Base-by-base conservation (phyloP, 2,888 invertebrate genomes). In the Drosophila greeni region DNA sequence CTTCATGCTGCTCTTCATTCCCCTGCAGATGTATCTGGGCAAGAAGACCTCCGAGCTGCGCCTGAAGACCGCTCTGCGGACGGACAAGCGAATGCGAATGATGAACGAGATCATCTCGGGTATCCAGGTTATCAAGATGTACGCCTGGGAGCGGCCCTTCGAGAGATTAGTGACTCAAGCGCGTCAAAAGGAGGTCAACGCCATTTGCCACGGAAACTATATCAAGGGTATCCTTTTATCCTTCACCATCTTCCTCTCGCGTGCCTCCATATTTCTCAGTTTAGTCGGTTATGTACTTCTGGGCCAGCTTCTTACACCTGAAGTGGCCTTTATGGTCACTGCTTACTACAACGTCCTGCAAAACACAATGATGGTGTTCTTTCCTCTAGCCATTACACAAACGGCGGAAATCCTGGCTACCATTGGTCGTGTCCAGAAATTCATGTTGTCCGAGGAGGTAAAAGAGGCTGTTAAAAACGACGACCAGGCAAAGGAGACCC, bases 81-180 rank as follows among this genome's bases (percentile, higher is more conserved):
- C 26, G 8, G 26, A 26, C 26, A 95, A 96, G 86, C 91, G 98
- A 57, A 95, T 98, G 9, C 91, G 96, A 5, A 90, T 97, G 48
- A 97, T 97, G 93, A 96, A 95, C 84, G 98, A 98, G 89, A 93
- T 95, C 24, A 92, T 97, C 34, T 92, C 93, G 76, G 97, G 96
- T 1, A 95, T 96, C 85, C 93, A 96, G 89, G 96, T 97, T 0
- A 95, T 98, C 70, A 98, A 98, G 90, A 97, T 98, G 97, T 98
- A 97, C 85, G 95, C 97, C 0, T 98, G 97, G 95, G 98, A 98
- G 86, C 92, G 92, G 79, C 95, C 97, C 0, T 97, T 98, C 84
- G 92, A 93, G 26, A 91, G 92, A 71, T 91, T 97, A 57, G 94
- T 97, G 0, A 92, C 90, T 5, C 79, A 90, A 39, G 91, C 93